Evolutionary conservation across 1,140 invertebrate species (phyloP).

Genomic region (Phocides pigmalion): DNA sequence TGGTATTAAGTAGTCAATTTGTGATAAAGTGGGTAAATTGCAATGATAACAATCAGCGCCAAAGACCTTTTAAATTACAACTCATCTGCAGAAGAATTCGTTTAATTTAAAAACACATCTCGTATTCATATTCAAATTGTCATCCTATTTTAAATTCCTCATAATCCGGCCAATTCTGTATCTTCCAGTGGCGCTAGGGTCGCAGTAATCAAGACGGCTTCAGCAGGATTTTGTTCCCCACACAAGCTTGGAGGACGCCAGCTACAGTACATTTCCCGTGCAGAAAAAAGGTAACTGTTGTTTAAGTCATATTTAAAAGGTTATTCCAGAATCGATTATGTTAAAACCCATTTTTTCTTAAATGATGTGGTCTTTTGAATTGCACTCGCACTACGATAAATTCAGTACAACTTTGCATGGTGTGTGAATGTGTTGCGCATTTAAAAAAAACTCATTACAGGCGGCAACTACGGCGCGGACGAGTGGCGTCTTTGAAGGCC

Average conservation of each 20-base stretch:
- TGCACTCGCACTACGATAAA: conserved; percentile 61
- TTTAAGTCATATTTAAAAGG: conserved; percentile 36
- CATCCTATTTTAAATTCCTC: conserved; percentile 80
- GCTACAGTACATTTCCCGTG: conserved; percentile 46
- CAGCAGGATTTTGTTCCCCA: conserved; percentile 71
- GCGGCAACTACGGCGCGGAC: conserved; percentile 74
- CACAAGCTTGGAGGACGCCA: conserved; percentile 52
- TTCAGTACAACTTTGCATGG: conserved; percentile 61
- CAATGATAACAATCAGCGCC: conserved; percentile 14
- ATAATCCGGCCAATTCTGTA: conserved; percentile 82
- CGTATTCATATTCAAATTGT: conserved; percentile 79
- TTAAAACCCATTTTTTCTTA: conserved; percentile 43
- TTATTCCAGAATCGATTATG: conserved; percentile 32
- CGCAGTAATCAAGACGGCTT: conserved; percentile 79
- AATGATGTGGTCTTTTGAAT: conserved; percentile 53
- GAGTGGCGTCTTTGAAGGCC: conserved; percentile 82
- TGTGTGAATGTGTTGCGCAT: conserved; percentile 78
- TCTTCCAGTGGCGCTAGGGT: conserved; percentile 68
- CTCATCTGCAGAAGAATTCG: conserved; percentile 38
- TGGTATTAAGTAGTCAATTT: conserved; percentile 17
- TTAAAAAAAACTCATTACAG: conserved; percentile 83
- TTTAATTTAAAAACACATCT: conserved; percentile 59
- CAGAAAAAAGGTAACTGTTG: conserved; percentile 55
- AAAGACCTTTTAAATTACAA: conserved; percentile 13
- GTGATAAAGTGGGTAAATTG: not conserved